Evolutionary conservation across 1,140 invertebrate species (phyloP).

Genomic region (Cephus cinctus): DNA sequence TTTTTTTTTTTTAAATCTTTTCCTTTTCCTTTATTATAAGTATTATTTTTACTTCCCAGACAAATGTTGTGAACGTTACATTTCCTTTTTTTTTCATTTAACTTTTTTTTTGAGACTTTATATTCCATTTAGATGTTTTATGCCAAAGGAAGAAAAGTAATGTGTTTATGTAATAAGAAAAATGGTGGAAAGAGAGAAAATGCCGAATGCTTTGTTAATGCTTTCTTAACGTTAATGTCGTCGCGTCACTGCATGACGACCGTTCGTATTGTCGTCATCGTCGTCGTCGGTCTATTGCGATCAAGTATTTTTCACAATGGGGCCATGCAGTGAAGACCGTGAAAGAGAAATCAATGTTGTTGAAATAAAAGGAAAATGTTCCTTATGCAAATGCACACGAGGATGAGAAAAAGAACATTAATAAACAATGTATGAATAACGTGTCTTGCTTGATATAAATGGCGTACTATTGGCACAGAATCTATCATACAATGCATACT

Average conservation of each 20-base stretch:
- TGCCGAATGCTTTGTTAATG: no score
- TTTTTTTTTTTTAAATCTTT: not conserved
- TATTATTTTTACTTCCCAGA: constrained; percentile 2
- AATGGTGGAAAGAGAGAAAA: no score
- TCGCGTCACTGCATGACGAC: not conserved
- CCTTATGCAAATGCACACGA: constrained; percentile 25
- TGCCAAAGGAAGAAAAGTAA: no score
- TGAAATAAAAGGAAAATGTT: constrained; percentile 21
- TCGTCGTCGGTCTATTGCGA: constrained; percentile 1
- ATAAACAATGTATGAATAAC: not conserved
- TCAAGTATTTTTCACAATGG: constrained; percentile 17
- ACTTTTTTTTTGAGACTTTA: no score
- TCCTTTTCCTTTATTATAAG: not conserved
- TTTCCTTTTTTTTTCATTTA: no score
- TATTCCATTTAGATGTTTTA: constrained; percentile 3
- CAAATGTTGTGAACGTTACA: no score
- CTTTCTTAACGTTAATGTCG: no score
- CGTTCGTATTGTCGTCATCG: not conserved
- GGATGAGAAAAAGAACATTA: constrained; percentile 20
- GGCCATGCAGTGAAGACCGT: constrained; percentile 10
- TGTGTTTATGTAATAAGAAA: no score
- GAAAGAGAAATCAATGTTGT: constrained; percentile 15
- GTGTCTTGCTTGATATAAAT: no score
- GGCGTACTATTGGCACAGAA: no score
- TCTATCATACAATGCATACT: no score